These are phyloP conservation scores for Zygogramma bicolorata DNA, from an alignment of 2,888 invertebrate species.

Conservation along the genomic window DNA sequence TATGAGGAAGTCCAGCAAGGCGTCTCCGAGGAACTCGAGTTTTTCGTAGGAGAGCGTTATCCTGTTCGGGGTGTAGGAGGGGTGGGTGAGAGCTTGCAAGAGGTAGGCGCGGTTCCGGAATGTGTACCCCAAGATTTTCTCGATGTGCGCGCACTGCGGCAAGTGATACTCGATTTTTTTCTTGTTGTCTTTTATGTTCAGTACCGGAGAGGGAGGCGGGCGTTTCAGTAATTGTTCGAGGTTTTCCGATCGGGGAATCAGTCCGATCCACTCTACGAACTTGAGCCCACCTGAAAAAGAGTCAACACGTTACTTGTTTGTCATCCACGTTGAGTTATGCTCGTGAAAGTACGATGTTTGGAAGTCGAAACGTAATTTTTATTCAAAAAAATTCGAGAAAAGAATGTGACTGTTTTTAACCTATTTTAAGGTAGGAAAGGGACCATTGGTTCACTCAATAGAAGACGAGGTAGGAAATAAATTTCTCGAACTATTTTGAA, in stretches of 20 bases:
- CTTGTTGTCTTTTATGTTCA: constrained; percentile 58
- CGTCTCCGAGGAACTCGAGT: constrained; percentile 94
- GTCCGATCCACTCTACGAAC: constrained; percentile 68
- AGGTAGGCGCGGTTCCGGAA: constrained; percentile 87
- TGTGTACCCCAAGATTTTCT: constrained; percentile 72
- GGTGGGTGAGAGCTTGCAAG: constrained; percentile 93
- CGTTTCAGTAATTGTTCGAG: constrained; percentile 52
- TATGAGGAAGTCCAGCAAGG: constrained; percentile 89
- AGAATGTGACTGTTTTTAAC: too few relatives aligned
- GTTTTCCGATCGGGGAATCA: constrained; percentile 60
- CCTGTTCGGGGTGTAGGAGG: constrained; percentile 85
- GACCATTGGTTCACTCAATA: too few relatives aligned
- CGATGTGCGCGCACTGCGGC: constrained; percentile 47
- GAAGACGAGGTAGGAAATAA: too few relatives aligned
- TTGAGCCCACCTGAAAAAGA: constrained; percentile 54
- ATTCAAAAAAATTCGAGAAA: too few relatives aligned
- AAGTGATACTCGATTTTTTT: constrained; percentile 67
- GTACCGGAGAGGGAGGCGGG: constrained; percentile 63
- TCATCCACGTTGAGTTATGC: too few relatives aligned
- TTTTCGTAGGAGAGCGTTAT: constrained; percentile 90
- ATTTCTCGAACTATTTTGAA: too few relatives aligned
- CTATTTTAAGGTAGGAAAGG: too few relatives aligned
- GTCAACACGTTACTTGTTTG: background rate
- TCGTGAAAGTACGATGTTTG: too few relatives aligned
- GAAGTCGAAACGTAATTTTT: too few relatives aligned